Evolutionary conservation across 2,113 vertebrate genomes (phyloP).

Genomic region (Brienomyrus brachyistius): DNA sequence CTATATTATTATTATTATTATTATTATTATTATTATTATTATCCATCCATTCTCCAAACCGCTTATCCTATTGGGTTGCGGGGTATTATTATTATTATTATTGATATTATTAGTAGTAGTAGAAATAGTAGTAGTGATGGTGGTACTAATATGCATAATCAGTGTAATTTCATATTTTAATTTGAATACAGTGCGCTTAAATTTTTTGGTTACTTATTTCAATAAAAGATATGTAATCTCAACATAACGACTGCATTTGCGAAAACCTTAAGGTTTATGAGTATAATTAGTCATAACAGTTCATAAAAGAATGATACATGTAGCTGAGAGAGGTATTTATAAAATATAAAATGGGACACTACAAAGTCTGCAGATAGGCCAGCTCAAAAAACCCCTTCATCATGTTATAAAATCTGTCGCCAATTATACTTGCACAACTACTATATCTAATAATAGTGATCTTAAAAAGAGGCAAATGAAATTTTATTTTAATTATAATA

Average conservation of each 20-base stretch:
- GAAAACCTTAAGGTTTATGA: not conserved
- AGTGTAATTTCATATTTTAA: not conserved
- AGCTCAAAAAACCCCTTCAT: not conserved
- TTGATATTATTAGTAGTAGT: not conserved
- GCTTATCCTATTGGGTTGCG: too few relatives aligned
- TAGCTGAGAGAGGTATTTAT: not conserved
- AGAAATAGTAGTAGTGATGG: not conserved
- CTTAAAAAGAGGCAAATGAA: not conserved
- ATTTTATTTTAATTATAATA: not conserved
- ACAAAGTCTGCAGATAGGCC: not conserved
- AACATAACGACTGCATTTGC: not conserved
- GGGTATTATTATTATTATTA: not conserved
- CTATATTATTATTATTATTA: not conserved
- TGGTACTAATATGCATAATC: not conserved
- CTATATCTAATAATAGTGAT: not conserved
- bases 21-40: not conserved
- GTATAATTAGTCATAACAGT: not conserved
- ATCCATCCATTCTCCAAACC: too few relatives aligned
- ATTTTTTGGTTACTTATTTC: not conserved
- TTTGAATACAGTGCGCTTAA: not conserved
- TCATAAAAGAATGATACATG: not conserved
- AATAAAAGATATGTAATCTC: not conserved
- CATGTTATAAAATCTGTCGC: not conserved
- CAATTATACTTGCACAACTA: not conserved
- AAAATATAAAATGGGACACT: not conserved